phyloP scores from a whole-genome alignment of 2,113 vertebrate genomes.

The Ramphastos sulfuratus region DNA sequence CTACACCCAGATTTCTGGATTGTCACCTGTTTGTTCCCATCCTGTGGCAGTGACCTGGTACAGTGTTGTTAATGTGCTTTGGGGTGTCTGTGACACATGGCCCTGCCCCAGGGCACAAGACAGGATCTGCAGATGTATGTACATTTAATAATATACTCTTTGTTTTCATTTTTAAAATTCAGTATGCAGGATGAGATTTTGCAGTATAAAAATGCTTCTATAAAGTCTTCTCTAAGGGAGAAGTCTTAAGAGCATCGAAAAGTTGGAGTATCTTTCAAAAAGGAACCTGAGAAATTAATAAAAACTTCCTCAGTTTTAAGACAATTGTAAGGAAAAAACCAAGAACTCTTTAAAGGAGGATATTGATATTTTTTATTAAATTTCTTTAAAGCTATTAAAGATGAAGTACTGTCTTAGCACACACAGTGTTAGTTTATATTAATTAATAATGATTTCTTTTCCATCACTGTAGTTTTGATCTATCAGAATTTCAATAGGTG shows the following conservation, averaged over 20 bases:
- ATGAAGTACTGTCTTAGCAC: not conserved
- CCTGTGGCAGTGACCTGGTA: not conserved
- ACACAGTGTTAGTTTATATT: not conserved
- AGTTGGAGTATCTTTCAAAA: not conserved
- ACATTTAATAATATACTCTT: not conserved
- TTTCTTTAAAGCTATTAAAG: not conserved
- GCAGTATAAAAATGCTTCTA: not conserved
- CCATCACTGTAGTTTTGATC: not conserved
- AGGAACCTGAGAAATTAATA: not conserved
- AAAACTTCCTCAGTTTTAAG: not conserved
- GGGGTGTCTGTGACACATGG: not conserved
- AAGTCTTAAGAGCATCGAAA: not conserved
- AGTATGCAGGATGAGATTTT: not conserved
- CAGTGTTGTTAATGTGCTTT: not conserved
- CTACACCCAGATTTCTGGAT: not conserved
- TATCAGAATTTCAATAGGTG: not conserved
- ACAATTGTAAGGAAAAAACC: not conserved
- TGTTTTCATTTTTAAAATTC: not conserved
- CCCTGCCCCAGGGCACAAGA: not conserved
- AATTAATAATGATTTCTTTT: not conserved
- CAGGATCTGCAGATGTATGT: not conserved
- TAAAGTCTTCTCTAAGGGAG: not conserved
- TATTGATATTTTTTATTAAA: not conserved
- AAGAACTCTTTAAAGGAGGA: not conserved
- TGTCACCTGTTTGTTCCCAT: not conserved